Evolutionary conservation across 2,888 invertebrate species (phyloP), one percentile per base, ranked within the genome.

Genomic region (Sminthurides aquaticus): DNA sequence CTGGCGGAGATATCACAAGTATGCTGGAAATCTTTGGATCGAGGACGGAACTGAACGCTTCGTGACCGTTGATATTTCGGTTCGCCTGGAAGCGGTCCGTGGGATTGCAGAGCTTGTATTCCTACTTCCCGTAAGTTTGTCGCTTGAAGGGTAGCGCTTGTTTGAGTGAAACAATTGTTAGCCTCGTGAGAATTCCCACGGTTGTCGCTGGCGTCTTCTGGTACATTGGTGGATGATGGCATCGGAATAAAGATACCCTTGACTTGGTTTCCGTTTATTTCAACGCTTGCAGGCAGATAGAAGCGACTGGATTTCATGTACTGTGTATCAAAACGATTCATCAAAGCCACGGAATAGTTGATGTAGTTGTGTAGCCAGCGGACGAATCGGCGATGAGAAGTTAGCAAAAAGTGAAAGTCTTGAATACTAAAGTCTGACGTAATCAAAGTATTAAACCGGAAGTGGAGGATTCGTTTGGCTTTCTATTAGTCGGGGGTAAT

Each of bases 321-420:
- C 54, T 64, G 24, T 3, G 52, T 52, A 54, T 64, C 64, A 22
- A 64, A 64, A 5, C 59, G 54, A 20, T 24, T 2, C 52, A 64
- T 59, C 3, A 59, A 34, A 18, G 54, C 48, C n/a, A 20, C 26
- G 1, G 64, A 64, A 22, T 64, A 64, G n/a, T 54, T 34, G 27
- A 64, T 49, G 55, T 64, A 64, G 22, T 54, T 64, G 34, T 58
- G 52, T 2, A 64, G 64, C 64, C 64, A 64, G 15, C 64, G 59
- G 20, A 64, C 29, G 43, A 64, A 64, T 1, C 64, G 58, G 20
- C 64, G 59, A 55, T 64, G 64, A 3, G 59, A 59, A 2, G 59
- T 59, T 18, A 64, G 64, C 1, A 64, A 43, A 25, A 59, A 64
- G 43, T 64, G 64, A 27, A 64, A 34, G 11, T 64, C 64, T 28